Evolutionary conservation across 2,797 vertebrate species (phyloP).

Genomic region (Gymnothorax reevesii): DNA sequence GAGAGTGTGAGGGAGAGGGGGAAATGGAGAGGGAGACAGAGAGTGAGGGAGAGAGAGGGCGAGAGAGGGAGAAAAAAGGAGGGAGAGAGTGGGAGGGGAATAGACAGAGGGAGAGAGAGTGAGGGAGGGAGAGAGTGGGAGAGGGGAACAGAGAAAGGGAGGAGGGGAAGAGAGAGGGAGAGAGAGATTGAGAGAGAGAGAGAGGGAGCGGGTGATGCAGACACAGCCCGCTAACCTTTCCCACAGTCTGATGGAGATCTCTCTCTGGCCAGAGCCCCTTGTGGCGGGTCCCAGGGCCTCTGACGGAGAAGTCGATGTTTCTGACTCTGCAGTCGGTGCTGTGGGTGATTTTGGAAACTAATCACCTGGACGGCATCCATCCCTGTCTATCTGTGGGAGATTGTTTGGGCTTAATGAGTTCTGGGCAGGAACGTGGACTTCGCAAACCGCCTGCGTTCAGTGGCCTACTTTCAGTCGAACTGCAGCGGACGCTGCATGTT

Average conservation of each 20-base stretch:
- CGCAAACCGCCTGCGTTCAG: neutral
- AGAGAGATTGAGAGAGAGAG: no score
- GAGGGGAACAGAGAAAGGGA: no score
- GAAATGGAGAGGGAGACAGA: no score
- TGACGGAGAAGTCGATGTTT: slow-evolving; percentile 46
- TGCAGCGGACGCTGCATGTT: neutral
- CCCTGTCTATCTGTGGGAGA: slow-evolving; percentile 55
- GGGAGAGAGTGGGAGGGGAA: no score
- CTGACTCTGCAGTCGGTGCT: slow-evolving; percentile 45
- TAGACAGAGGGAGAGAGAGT: no score
- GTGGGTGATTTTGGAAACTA: slow-evolving; percentile 43
- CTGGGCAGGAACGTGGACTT: slow-evolving; percentile 50
- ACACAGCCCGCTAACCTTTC: slow-evolving; percentile 27
- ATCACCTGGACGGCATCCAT: slow-evolving; percentile 52
- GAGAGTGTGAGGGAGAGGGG: no score
- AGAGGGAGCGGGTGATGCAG: no score
- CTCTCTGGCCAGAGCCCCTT: slow-evolving; percentile 29
- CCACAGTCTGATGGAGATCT: slow-evolving; percentile 37
- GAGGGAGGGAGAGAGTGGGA: neutral
- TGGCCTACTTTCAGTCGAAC: neutral
- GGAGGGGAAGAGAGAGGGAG: no score
- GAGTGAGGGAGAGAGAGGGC: no score
- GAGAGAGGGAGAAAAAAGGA: neutral
- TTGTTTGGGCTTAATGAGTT: slow-evolving; percentile 52
- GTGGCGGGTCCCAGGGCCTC: slow-evolving; percentile 1